A percentile compares a stretch with the other conserved stretches of the same genome.
phyloP scores from a whole-genome alignment of 2,888 invertebrate genomes.

The Rutpela maculata region DNA sequence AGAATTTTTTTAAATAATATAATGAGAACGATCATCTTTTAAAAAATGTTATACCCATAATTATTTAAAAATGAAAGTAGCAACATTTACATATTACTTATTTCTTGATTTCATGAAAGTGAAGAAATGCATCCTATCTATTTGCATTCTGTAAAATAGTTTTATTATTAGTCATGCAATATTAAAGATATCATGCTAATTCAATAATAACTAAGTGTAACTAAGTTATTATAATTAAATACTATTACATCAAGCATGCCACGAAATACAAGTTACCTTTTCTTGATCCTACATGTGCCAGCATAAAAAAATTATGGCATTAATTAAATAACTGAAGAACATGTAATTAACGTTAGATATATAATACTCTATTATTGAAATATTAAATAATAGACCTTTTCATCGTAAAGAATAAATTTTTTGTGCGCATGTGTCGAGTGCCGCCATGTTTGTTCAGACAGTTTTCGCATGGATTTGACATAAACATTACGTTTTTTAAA shows the following conservation, averaged over 20 bases:
- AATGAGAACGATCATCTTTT: too few relatives aligned
- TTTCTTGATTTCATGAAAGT: not conserved
- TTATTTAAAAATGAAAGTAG: too few relatives aligned
- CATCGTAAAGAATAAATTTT: too few relatives aligned
- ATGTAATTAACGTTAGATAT: not conserved
- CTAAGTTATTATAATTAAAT: not conserved
- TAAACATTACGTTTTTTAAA: too few relatives aligned
- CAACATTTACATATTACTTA: not conserved
- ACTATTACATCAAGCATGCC: conserved; percentile 18
- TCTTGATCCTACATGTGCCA: conserved; percentile 46
- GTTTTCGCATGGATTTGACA: too few relatives aligned
- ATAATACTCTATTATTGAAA: not conserved
- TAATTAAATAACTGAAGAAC: not conserved
- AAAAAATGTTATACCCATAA: too few relatives aligned
- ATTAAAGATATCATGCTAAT: conserved; percentile 2
- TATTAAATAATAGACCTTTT: not conserved
- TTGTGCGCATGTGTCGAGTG: too few relatives aligned
- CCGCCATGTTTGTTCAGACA: too few relatives aligned
- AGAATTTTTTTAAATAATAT: too few relatives aligned
- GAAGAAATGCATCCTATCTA: not conserved
- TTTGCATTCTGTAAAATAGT: not conserved
- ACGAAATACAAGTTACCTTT: conserved; percentile 43
- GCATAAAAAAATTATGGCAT: conserved; percentile 42
- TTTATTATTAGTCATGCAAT: conserved; percentile 8
- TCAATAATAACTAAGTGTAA: conserved; percentile 4